These are phyloP conservation scores for Puffinus mauretanicus DNA, from an alignment of 2,113 vertebrate species.

Conservation along the genomic window DNA sequence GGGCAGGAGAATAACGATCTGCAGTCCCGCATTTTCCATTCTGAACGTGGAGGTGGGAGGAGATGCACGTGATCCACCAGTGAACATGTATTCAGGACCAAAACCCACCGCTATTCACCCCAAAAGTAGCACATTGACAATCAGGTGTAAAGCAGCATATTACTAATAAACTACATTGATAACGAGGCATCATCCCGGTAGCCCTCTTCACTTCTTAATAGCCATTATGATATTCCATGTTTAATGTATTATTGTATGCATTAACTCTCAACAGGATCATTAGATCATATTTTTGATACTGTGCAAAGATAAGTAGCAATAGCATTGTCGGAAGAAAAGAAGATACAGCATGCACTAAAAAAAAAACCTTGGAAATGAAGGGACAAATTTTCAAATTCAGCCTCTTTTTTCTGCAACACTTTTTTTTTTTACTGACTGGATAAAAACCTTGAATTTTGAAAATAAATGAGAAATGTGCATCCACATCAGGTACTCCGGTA, in stretches of 20 bases:
- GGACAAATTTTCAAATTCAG: neutral
- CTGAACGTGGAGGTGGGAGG: neutral
- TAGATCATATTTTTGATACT: neutral
- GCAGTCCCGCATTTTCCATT: neutral
- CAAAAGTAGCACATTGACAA: neutral
- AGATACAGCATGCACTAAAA: neutral
- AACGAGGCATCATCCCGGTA: neutral
- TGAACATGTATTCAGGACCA: neutral
- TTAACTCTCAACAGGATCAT: neutral
- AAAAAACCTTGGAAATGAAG: neutral
- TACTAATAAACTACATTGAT: neutral
- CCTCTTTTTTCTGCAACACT: neutral
- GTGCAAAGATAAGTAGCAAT: slow-evolving; percentile 15
- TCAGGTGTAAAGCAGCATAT: neutral
- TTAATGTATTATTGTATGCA: neutral
- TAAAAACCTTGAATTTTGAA: neutral
- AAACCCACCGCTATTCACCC: neutral
- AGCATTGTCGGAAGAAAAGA: neutral
- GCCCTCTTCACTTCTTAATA: neutral
- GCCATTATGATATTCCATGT: neutral
- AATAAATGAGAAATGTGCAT: slow-evolving; percentile 17
- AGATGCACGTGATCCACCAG: neutral
- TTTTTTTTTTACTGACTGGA: neutral
- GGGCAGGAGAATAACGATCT: neutral
- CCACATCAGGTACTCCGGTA: slow-evolving; percentile 6